Percentiles rank a stretch among this genome's conserved stretches.
phyloP scores from a whole-genome alignment of 2,888 invertebrate species.

The Cylindroiulus punctatus region DNA sequence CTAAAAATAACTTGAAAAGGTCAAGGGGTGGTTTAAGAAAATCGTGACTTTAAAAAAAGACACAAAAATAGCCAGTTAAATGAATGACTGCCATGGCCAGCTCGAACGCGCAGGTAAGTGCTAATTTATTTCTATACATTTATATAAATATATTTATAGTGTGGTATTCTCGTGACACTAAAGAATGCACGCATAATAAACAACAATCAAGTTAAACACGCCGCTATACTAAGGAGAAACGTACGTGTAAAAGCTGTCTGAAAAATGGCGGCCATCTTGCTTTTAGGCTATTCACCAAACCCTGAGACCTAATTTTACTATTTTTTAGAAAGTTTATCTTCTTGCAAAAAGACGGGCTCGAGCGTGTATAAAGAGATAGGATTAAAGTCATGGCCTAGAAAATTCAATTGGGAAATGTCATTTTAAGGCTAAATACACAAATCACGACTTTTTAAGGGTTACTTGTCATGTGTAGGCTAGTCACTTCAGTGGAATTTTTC shows the following conservation, averaged over 20 bases:
- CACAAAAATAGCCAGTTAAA: background rate
- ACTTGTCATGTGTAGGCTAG: slow-evolving; percentile 43
- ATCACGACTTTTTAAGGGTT: slow-evolving; percentile 44
- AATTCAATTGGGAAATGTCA: slow-evolving; percentile 40
- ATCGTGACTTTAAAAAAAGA: slow-evolving; percentile 25
- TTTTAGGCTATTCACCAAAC: slow-evolving; percentile 5
- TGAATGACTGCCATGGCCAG: slow-evolving; percentile 40
- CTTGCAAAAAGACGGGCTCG: background rate
- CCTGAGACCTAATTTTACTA: slow-evolving; percentile 1
- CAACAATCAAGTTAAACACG: slow-evolving; percentile 43
- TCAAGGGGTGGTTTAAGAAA: slow-evolving; percentile 19
- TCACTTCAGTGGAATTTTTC: slow-evolving; percentile 43
- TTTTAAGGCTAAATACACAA: slow-evolving; percentile 43
- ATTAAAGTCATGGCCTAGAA: slow-evolving; percentile 38
- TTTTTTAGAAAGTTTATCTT: slow-evolving; percentile 40
- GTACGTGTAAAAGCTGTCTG: background rate
- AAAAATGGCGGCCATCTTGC: slow-evolving; percentile 1
- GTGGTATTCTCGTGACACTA: slow-evolving; percentile 36
- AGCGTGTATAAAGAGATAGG: background rate
- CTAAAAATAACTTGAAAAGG: slow-evolving; percentile 44
- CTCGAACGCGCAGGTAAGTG: slow-evolving; percentile 24
- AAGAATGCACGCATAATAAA: slow-evolving; percentile 41
- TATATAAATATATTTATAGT: slow-evolving; percentile 43
- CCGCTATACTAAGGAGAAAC: slow-evolving; percentile 26
- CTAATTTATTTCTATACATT: slow-evolving; percentile 43